These are phyloP conservation scores for Manis crassicaudata DNA, from an alignment of 2,797 vertebrate species.

Conservation along the genomic window DNA sequence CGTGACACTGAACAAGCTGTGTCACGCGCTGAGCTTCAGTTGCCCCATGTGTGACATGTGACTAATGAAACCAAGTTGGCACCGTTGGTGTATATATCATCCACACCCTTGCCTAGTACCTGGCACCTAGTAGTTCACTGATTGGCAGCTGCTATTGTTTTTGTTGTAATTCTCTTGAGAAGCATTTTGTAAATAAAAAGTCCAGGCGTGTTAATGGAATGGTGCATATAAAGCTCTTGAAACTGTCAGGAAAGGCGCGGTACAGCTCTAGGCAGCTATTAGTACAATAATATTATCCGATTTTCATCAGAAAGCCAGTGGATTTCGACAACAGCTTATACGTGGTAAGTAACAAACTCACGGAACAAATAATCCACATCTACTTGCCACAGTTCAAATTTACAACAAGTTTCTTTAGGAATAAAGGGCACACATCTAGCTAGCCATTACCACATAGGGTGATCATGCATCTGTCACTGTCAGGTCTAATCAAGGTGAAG, in stretches of 20 bases:
- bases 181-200: slow-evolving; percentile 52
- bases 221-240: slow-evolving; percentile 24
- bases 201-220: slow-evolving; percentile 50
- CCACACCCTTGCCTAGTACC: not conserved
- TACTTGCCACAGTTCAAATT: slow-evolving; percentile 52
- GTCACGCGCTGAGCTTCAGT: not conserved
- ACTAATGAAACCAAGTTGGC: not conserved
- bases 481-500: slow-evolving; percentile 59
- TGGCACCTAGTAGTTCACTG: not conserved
- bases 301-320: slow-evolving; percentile 63
- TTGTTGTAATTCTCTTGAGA: slow-evolving; percentile 35
- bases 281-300: slow-evolving; percentile 38
- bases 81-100: not conserved
- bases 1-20: not conserved
- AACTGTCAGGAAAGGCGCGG: not conserved
- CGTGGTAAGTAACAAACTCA: slow-evolving; percentile 36
- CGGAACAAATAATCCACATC: slow-evolving; percentile 55
- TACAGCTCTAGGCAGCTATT: not conserved
- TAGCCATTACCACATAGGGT: slow-evolving; percentile 34
- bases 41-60: not conserved
- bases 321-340: slow-evolving; percentile 53
- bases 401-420: slow-evolving; percentile 54
- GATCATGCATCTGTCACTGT: slow-evolving; percentile 55
- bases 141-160: not conserved
- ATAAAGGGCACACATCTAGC: slow-evolving; percentile 33